These are phyloP conservation scores for Natator depressus DNA, from an alignment of 2,113 vertebrate genomes.

Conservation along the genomic window DNA sequence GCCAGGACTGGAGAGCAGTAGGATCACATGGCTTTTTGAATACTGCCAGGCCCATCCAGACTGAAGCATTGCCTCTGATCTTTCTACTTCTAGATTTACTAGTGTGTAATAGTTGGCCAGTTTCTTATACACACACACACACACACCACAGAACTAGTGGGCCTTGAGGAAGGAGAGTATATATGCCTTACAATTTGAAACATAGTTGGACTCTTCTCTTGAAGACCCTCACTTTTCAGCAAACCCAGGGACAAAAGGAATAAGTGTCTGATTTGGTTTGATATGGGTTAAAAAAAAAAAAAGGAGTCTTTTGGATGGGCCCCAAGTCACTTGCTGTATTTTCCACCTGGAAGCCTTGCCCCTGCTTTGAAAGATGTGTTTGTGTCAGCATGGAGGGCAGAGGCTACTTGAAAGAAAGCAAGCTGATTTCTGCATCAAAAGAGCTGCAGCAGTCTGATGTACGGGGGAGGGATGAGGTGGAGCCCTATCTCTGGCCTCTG, in stretches of 20 bases:
- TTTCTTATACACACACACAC: background rate
- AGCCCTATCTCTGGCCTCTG: background rate
- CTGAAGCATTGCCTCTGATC: background rate
- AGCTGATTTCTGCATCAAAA: rapidly evolving
- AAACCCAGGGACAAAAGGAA: background rate
- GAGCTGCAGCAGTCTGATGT: background rate
- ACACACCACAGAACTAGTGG: background rate
- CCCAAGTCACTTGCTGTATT: background rate
- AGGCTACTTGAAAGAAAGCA: background rate
- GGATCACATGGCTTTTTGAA: rapidly evolving
- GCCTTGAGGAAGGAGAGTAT: background rate
- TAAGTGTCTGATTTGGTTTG: background rate
- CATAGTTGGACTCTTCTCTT: background rate
- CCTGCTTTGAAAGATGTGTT: background rate
- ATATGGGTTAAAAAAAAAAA: background rate
- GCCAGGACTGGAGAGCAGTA: background rate
- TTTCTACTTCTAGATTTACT: background rate
- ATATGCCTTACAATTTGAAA: background rate
- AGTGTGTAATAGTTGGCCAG: background rate
- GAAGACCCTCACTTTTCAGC: background rate
- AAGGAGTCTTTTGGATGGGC: background rate
- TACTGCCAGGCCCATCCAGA: background rate
- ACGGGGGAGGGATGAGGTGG: background rate
- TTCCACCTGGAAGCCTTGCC: background rate
- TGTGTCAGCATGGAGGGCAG: background rate